Base-by-base conservation (phyloP, 1,140 invertebrate genomes). In the Leptopilina clavipes region DNA sequence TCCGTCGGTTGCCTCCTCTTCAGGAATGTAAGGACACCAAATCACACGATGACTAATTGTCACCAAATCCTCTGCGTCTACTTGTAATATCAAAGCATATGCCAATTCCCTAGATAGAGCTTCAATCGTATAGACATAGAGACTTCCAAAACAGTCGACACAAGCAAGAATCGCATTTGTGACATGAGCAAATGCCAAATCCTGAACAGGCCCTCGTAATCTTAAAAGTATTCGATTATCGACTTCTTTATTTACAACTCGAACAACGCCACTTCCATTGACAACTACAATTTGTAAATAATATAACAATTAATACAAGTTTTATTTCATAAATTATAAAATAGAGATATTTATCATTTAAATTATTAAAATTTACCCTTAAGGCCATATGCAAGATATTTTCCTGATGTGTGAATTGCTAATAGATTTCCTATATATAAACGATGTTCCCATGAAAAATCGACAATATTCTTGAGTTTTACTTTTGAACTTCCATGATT, bases 11-110 rank as follows among this genome's bases (percentile, higher is more conserved):
- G 86, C 75, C 65, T 94, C 93, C 12, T 93, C 92, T 45, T 94
- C 93, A 0, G 96, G 95, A 76, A 98, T 95, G 90, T 95, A 98
- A 0, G 97, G 96, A 89, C 97, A 98, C 97, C 97, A 99, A 80
- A 98, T 95, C 3, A 96, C 92, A 73, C 95, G 90, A 83, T 94
- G 92, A 77, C 80, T 88, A 25, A 80, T 86, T 0, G 83, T 83
- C 1, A 86, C 80, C 1, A 74, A 72, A 70, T 87, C 88, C 19
- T 89, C 86, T 0, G 87, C 85, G 43, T 91, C 89, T 19, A 93
- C 89, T 84, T 92, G 91, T 6, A 93, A 76, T 25, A 92, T 83
- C 70, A 91, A 89, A 85, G 89, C 91, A 86, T 91, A 93, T 86
- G 91, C 88, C 25, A 95, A 86, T 79, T 91, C 92, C 74, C 91